Base-by-base conservation (phyloP, 1,140 invertebrate species). In the Drosophila dunni region DNA sequence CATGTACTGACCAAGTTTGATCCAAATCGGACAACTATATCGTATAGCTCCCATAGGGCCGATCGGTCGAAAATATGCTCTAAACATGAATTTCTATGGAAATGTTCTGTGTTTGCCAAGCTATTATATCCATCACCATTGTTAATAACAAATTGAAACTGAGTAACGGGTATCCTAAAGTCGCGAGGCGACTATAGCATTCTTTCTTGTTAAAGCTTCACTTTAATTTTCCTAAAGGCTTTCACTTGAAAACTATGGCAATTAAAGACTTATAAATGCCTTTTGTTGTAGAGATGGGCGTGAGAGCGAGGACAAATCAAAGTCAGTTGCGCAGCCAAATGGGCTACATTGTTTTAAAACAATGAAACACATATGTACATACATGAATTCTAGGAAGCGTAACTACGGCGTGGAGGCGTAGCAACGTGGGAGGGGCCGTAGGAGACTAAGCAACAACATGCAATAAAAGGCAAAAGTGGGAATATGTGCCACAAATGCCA, bases 381-480 rank as follows among this genome's bases (percentile, higher is more conserved):
- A 13, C 24, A 46, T 60, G 57, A 20, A 20, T 20, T 20, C 17
- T 20, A 20, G 53, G 20, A 50, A 58, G 13, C 34, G 17, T 20
- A 2, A 20, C 17, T 20, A 20, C 17, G 17, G 17, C 17, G 17
- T 40, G 45, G 46, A 50, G 24, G 6, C 40, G 24, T 6, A 45
- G 33, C 6, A 11, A 29, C 24, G 6, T 29, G 24, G 56, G 10
- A 2, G 40, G 3, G 5, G 60, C 13, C 4, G 11, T 3, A 24
- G 53, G 10, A 33, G 62, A 24, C 63, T 60, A 74, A 51, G 66
- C 66, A 79, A 72, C 73, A 80, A 77, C 78, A 84, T 66, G 83
- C 83, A 86, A 88, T 86, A 86, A 86, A 88, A 86, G 79, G 86
- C 84, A 88, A 88, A 89, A 88, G 79, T 89, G 76, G 84, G 53